Conservation (phyloP, 2,113 vertebrate genomes). For the Butorides virescens region DNA sequence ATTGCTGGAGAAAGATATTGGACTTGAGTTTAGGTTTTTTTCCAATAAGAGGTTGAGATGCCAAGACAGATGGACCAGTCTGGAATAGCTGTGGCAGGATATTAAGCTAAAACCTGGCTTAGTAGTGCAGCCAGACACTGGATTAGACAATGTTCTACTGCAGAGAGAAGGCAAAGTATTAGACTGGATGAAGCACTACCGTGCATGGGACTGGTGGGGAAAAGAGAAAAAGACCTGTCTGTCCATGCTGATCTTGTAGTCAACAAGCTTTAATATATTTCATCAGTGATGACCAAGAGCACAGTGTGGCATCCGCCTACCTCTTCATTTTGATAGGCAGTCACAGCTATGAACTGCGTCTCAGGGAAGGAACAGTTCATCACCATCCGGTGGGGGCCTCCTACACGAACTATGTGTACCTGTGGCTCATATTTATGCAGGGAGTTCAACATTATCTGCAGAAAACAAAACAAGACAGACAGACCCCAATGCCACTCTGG, state of each 20-base stretch:
- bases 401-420: slow-evolving; percentile 93
- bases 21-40: neutral
- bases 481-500: neutral
- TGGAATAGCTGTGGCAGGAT: neutral
- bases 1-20: neutral
- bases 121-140: neutral
- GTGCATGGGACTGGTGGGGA: neutral
- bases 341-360: slow-evolving; percentile 97
- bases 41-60: neutral
- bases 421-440: slow-evolving; percentile 96
- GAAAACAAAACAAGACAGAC: slow-evolving; percentile 13
- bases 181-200: neutral
- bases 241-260: neutral
- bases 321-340: slow-evolving; percentile 97
- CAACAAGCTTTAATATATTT: neutral
- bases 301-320: slow-evolving; percentile 28
- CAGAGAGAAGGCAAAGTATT: neutral
- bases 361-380: slow-evolving; percentile 94
- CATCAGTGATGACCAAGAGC: neutral
- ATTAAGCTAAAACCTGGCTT: neutral
- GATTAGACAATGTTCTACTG: neutral
- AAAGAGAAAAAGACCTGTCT: neutral
- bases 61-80: neutral
- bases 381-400: slow-evolving; percentile 88
- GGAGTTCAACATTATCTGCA: slow-evolving; percentile 94